Evolutionary conservation across 2,113 vertebrate species (phyloP), one percentile per base, ranked within the genome.

Genomic region (Phylloscopus trochiloides): DNA sequence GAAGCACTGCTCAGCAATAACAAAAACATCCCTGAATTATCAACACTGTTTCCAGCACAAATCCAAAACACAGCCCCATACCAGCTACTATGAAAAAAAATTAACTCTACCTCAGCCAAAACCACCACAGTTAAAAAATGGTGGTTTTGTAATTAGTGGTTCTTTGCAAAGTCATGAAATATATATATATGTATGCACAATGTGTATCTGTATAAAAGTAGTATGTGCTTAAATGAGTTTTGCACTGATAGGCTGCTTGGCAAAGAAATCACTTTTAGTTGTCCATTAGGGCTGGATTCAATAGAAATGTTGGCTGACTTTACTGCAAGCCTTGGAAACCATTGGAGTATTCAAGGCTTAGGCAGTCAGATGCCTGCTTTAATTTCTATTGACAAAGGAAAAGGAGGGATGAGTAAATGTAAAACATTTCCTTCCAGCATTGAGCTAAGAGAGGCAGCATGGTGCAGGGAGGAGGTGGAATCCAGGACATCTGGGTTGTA

Each of bases 311-410:
- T 96, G 93, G 86, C 96, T 95, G 72, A 45, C 75, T 96, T 93
- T 31, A 66, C 73, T 42, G 31, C 90, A 92, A 78, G 96, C 40
- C 68, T 94, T 96, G 93, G 95, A 96, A 96, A 96, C 75, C 79
- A 45, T 18, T 5, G 1, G 72, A 88, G 52, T 68, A 94, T 92
- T 94, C 92, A 86, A 92, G 85, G 57, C 93, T 94, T 48, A 83
- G 90, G 79, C 94, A 87, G 92, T 95, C 94, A 96, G 86, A 95
- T 95, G 96, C 65, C 83, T 96, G 74, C 90, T 97, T 94, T 93
- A 93, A 90, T 96, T 96, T 96, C 92, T 95, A 59, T 78, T 96
- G 96, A 96, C 93, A 96, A 95, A 95, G 90, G 90, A 88, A 92
- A 87, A 96, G 90, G 79, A 96, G 94, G 52, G 88, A 96, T 96